These are phyloP conservation scores for Pelodytes ibericus DNA, from an alignment of 2,797 vertebrate genomes.

Conservation along the genomic window DNA sequence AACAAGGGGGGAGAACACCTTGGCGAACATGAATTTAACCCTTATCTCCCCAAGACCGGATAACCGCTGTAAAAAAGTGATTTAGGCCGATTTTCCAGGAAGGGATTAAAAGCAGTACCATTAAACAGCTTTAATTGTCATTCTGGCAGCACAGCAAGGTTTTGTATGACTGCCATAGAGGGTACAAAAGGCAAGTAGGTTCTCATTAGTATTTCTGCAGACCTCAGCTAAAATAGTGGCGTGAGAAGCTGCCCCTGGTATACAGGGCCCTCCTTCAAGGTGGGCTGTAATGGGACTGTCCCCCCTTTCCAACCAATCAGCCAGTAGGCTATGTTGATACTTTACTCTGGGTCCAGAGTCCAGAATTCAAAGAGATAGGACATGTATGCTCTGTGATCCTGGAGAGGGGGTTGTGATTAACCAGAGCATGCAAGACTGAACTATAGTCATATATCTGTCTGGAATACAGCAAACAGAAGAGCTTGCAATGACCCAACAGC, in stretches of 20 bases:
- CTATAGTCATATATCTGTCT: neutral
- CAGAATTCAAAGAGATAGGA: slow-evolving; percentile 24
- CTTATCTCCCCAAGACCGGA: no score
- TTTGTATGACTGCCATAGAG: slow-evolving; percentile 28
- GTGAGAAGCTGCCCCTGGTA: slow-evolving; percentile 5
- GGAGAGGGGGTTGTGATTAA: neutral
- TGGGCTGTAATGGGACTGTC: slow-evolving; percentile 25
- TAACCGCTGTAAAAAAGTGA: neutral
- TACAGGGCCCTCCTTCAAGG: slow-evolving; percentile 27
- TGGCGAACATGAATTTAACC: no score
- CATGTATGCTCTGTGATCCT: slow-evolving; percentile 13
- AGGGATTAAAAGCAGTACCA: slow-evolving; percentile 32
- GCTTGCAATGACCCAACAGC: no score
- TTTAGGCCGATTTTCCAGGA: slow-evolving; percentile 32
- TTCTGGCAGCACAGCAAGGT: slow-evolving; percentile 29
- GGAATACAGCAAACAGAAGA: neutral
- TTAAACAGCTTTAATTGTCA: slow-evolving; percentile 35
- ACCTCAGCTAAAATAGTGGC: slow-evolving; percentile 36
- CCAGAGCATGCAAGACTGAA: neutral
- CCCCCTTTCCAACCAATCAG: slow-evolving; percentile 35
- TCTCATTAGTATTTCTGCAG: slow-evolving; percentile 40
- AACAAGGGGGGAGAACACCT: no score
- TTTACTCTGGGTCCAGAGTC: slow-evolving; percentile 33
- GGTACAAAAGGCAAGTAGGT: slow-evolving; percentile 51
- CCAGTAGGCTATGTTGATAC: slow-evolving; percentile 1